Evolutionary conservation across 1,140 invertebrate species (phyloP).

Genomic region (Heliothis subflexa): DNA sequence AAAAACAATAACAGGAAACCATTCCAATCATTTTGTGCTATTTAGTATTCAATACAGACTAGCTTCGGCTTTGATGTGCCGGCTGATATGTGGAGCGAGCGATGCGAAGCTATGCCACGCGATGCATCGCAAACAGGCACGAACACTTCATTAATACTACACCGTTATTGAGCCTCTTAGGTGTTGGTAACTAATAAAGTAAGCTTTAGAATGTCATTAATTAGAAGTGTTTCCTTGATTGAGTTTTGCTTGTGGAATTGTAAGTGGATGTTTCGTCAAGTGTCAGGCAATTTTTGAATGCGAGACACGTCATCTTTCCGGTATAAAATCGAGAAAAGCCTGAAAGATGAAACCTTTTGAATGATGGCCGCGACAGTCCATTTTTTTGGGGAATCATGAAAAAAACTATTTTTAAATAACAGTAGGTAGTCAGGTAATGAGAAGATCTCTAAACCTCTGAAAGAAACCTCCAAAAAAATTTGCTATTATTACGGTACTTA

Average conservation of each 20-base stretch:
- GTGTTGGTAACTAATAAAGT: background rate
- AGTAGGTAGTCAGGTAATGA: too few species aligned
- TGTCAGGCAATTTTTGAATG: too few species aligned
- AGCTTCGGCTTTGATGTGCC: constrained; percentile 18
- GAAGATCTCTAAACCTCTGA: too few species aligned
- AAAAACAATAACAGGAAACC: constrained; percentile 27
- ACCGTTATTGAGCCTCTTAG: background rate
- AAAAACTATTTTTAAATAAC: too few species aligned
- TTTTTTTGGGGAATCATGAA: too few species aligned
- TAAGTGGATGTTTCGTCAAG: background rate
- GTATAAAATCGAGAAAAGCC: too few species aligned
- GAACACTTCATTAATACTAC: background rate
- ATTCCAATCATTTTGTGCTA: constrained; percentile 6
- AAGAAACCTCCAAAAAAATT: too few species aligned
- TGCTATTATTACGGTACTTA: too few species aligned
- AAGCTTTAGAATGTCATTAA: background rate
- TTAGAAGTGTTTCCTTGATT: background rate
- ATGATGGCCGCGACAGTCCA: too few species aligned
- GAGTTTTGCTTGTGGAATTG: background rate
- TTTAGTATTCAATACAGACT: constrained; percentile 3
- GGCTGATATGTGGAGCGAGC: constrained; percentile 24
- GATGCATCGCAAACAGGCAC: background rate
- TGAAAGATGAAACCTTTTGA: too few species aligned
- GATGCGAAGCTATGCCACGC: background rate
- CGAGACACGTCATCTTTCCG: too few species aligned